phyloP scores from a whole-genome alignment of 2,888 invertebrate species.

The Drosophila merina region DNA sequence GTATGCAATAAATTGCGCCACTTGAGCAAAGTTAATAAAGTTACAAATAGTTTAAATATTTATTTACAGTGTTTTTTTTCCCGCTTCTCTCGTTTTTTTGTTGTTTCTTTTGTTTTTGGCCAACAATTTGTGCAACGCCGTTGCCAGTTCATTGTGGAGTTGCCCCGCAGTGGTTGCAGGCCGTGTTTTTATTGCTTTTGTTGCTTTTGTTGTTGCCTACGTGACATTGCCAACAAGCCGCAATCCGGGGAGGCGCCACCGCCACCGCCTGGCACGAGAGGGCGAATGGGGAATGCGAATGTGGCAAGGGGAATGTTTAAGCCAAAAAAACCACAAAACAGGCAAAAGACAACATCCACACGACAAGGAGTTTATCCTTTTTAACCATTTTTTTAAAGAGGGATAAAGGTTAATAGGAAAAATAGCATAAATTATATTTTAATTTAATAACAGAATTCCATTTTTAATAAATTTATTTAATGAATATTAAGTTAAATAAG shows the following conservation, averaged over 20 bases:
- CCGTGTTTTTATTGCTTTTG: not conserved
- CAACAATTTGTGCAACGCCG: slow-evolving; percentile 61
- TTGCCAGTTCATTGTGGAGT: slow-evolving; percentile 35
- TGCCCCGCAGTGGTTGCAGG: slow-evolving; percentile 22
- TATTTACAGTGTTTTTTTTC: slow-evolving; percentile 77
- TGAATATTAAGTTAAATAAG: too few species aligned
- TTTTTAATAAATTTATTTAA: too few species aligned
- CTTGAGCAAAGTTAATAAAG: slow-evolving; percentile 78
- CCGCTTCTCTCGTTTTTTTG: slow-evolving; percentile 45
- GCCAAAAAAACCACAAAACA: slow-evolving; percentile 18
- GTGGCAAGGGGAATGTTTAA: slow-evolving; percentile 16
- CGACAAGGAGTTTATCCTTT: not conserved
- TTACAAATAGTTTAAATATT: slow-evolving; percentile 79
- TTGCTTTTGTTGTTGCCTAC: slow-evolving; percentile 11
- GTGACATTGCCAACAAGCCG: slow-evolving; percentile 42
- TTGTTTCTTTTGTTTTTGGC: slow-evolving; percentile 65
- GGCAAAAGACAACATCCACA: not conserved
- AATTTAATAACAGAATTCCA: too few species aligned
- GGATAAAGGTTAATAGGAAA: not conserved
- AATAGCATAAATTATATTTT: too few species aligned
- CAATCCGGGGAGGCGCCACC: slow-evolving; percentile 21
- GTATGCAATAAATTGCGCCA: slow-evolving; percentile 77
- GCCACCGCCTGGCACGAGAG: not conserved
- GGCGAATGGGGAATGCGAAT: not conserved
- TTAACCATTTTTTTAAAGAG: not conserved